Base-by-base conservation (phyloP, 2,797 vertebrate species). In the Simalia tracyae region DNA sequence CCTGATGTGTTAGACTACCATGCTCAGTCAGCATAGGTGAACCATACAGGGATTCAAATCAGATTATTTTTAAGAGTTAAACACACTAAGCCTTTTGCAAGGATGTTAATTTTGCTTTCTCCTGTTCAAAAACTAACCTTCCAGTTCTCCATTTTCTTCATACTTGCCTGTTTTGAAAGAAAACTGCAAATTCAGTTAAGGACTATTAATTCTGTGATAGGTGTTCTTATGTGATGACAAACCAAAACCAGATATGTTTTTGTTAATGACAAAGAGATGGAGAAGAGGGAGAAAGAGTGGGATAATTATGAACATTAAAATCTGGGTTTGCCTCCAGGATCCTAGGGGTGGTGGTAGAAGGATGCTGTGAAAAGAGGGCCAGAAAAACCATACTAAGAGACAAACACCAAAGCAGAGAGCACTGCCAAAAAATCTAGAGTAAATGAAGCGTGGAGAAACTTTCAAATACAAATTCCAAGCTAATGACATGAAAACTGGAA, bases 401-500 rank as follows among this genome's bases (percentile, higher is more conserved):
- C 96, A 95, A 97, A 97, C 97, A 94, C 97, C 97, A 97, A 97
- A 97, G 97, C 96, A 97, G 24, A 42, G 31, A 86, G 50, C 54
- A 10, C 26, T 59, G 68, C 63, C 24, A 46, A 89, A 28, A 31
- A 68, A 42, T 10, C 19, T n/a, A 54, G 56, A 87, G 5, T n/a
- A 56, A 63, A 61, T 7, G 26, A n/a, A 50, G 84, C 12, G n/a
- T 31, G 64, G 57, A 84, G 63, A 59, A 66, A 57, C 22, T 97
- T 97, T 97, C 96, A 93, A 96, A 95, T 93, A 46, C 96, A 97
- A 97, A 98, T 97, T 97, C 97, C 97, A 97, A 98, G 95, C 97
- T 96, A 97, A 97, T 97, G 97, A 98, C 97, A 97, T 97, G 97
- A 96, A 96, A 6, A 96, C 97, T 98, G 97, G 97, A 98, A 97